A percentile compares a stretch with the other conserved stretches of the same genome.
phyloP scores from a whole-genome alignment of 2,888 invertebrate species.

The Escarpia spicata region DNA sequence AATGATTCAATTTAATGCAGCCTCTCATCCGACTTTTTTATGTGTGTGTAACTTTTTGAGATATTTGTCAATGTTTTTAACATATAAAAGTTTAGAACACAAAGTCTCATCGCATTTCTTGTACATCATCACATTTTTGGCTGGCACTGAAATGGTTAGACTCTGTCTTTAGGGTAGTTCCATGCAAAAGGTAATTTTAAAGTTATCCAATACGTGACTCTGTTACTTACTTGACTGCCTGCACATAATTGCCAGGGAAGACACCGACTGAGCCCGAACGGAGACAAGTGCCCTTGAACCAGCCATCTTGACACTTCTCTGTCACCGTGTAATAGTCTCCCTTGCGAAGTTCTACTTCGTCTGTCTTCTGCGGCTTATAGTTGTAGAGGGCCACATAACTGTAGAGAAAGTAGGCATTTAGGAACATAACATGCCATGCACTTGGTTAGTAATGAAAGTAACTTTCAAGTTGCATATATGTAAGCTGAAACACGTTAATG shows the following conservation, averaged over 20 bases:
- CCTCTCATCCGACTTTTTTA: not conserved
- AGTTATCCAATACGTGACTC: not conserved
- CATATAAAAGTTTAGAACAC: no score
- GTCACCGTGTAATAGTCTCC: slow-evolving; percentile 91
- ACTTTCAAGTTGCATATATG: not conserved
- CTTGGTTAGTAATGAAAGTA: not conserved
- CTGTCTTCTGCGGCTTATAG: slow-evolving; percentile 95
- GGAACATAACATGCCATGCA: not conserved
- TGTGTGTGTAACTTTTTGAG: not conserved
- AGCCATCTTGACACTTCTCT: slow-evolving; percentile 98
- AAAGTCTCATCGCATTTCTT: no score
- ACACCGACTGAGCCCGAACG: slow-evolving; percentile 80
- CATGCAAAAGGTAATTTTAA: no score
- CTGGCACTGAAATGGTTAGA: not conserved
- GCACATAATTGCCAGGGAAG: slow-evolving; percentile 96
- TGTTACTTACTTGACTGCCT: slow-evolving; percentile 63
- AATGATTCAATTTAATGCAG: not conserved
- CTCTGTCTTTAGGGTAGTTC: no score
- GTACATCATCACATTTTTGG: no score
- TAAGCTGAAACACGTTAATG: not conserved
- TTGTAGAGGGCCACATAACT: slow-evolving; percentile 96
- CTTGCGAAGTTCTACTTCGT: slow-evolving; percentile 92
- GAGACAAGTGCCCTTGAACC: slow-evolving; percentile 96
- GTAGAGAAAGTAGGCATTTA: slow-evolving; percentile 41
- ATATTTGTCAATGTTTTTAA: no score